Percentiles rank a stretch among this genome's conserved stretches.
Conservation (phyloP, 23 tunicate genomes). For the Trididemnum miniatum region DNA sequence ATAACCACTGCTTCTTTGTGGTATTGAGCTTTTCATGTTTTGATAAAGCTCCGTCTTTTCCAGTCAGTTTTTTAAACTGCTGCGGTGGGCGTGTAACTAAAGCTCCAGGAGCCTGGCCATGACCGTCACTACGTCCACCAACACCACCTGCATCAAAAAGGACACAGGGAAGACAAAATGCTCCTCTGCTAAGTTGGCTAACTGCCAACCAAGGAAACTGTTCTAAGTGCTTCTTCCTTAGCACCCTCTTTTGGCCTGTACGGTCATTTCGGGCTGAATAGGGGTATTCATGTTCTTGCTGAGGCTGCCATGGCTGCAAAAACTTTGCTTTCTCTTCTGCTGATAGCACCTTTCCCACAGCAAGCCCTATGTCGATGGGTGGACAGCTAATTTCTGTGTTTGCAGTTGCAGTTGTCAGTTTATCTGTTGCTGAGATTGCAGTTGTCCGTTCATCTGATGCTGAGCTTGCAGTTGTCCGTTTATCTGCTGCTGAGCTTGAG, state of each 20-base stretch:
- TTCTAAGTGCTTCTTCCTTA: not conserved
- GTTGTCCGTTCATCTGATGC: too few species aligned
- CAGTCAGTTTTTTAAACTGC: not conserved
- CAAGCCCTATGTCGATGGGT: not conserved
- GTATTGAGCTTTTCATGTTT: not conserved
- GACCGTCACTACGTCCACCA: not conserved
- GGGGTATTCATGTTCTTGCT: not conserved
- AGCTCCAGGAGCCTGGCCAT: not conserved
- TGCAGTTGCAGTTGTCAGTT: too few species aligned
- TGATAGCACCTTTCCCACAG: not conserved
- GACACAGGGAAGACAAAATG: not conserved
- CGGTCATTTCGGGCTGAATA: not conserved
- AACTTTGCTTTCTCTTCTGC: not conserved
- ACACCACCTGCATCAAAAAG: not conserved
- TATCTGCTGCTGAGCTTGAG: too few species aligned
- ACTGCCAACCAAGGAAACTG: not conserved
- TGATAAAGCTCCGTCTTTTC: not conserved
- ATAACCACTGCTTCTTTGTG: not conserved
- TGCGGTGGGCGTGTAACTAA: not conserved
- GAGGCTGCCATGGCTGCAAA: not conserved
- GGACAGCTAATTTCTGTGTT: too few species aligned
- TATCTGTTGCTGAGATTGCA: too few species aligned
- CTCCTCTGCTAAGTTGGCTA: not conserved
- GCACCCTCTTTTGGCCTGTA: not conserved
- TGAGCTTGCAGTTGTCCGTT: too few species aligned